Percentiles rank a stretch among this genome's conserved stretches.
Conservation (phyloP, 2,797 vertebrate genomes). For the Catharus ustulatus region DNA sequence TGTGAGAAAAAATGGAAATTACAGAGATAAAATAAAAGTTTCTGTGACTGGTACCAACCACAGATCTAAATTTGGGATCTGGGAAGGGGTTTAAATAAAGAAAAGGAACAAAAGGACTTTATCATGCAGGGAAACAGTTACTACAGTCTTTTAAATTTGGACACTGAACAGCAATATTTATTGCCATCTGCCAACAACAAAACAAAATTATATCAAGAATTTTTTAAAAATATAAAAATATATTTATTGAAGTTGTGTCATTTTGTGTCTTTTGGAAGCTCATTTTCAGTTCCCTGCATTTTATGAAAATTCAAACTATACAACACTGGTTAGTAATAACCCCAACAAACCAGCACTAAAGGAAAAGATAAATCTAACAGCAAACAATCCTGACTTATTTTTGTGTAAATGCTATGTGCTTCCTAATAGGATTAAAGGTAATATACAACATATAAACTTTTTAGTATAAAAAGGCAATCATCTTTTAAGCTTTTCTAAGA, state of each 20-base stretch:
- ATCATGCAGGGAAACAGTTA: conserved; percentile 48
- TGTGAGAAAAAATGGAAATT: not conserved
- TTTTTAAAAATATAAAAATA: not conserved
- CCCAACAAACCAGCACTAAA: conserved; percentile 6
- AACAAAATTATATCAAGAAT: not conserved
- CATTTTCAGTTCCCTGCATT: conserved; percentile 44
- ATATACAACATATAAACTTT: not conserved
- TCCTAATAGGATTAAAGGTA: conserved; percentile 24
- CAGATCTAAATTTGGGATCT: not conserved
- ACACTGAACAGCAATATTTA: conserved; percentile 24
- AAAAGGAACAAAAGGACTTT: conserved; percentile 25
- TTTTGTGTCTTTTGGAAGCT: conserved; percentile 51
- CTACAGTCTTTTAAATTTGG: conserved; percentile 26
- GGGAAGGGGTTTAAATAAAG: not conserved
- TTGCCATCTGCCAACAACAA: conserved; percentile 12
- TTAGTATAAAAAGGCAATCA: not conserved
- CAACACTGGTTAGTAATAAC: conserved; percentile 1
- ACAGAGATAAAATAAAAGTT: not conserved
- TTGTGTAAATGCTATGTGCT: conserved; percentile 13
- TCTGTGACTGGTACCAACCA: not conserved
- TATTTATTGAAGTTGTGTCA: not conserved
- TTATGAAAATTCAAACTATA: conserved; percentile 40
- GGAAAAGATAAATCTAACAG: conserved; percentile 38
- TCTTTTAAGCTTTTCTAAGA: conserved; percentile 33
- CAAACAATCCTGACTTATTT: conserved; percentile 2